phyloP scores from a whole-genome alignment of 2,113 vertebrate genomes.

The Andinoacara biseriatus region DNA sequence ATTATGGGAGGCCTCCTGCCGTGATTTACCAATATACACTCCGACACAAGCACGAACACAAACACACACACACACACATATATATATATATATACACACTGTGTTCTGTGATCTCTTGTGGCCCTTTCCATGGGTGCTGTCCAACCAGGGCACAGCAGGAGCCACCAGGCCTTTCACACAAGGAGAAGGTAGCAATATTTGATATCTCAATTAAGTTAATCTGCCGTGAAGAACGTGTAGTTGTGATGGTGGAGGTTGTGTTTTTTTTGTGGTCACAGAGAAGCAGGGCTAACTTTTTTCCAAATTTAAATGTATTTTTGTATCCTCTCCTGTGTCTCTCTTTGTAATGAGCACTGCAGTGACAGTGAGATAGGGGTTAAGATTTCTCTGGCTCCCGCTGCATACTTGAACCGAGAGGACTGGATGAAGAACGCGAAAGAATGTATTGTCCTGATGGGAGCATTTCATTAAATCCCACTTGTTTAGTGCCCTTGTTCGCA shows the following conservation, averaged over 20 bases:
- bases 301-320: conserved; percentile 7
- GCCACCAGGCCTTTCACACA: conserved; percentile 62
- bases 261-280: conserved; percentile 11
- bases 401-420: conserved; percentile 48
- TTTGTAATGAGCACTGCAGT: conserved; percentile 28
- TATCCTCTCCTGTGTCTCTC: neutral
- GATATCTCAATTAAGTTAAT: conserved; percentile 69
- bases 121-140: conserved; percentile 66
- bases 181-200: conserved; percentile 58
- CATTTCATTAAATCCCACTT: conserved; percentile 72
- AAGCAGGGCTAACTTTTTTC: conserved; percentile 9
- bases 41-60: conserved; percentile 34
- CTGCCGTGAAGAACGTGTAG: conserved; percentile 1
- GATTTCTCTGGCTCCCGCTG: conserved; percentile 43
- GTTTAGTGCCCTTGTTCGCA: conserved; percentile 64
- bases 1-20: conserved; percentile 72
- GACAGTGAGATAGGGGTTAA: conserved; percentile 33
- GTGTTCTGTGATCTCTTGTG: conserved; percentile 34
- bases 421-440: conserved; percentile 47
- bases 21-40: conserved; percentile 60
- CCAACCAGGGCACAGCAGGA: conserved; percentile 68
- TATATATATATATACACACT: too few species aligned
- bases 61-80: conserved; percentile 27
- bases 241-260: neutral
- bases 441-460: conserved; percentile 58